These are phyloP conservation scores for Amphiprion percula DNA, from an alignment of 2,113 vertebrate genomes.

Conservation along the genomic window DNA sequence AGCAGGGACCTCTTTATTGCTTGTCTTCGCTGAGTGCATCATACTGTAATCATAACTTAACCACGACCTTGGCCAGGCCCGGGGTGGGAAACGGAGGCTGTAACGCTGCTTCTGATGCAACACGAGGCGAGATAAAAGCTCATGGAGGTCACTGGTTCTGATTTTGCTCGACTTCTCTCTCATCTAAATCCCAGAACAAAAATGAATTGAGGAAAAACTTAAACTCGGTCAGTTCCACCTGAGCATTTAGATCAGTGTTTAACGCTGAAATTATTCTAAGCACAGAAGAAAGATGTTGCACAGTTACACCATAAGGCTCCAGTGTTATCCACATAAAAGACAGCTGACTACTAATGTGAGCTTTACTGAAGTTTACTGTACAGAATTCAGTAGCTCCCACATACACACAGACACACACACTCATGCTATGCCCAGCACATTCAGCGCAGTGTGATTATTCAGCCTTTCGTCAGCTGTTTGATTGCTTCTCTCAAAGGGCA, in stretches of 20 bases:
- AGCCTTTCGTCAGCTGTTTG: slow-evolving; percentile 82
- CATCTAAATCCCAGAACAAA: slow-evolving; percentile 21
- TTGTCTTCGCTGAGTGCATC: slow-evolving; percentile 67
- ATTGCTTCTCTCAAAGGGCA: slow-evolving; percentile 84
- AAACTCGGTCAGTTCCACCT: slow-evolving; percentile 9
- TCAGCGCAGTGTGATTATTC: slow-evolving; percentile 79
- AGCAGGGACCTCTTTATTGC: slow-evolving; percentile 68
- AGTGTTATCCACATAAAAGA: background rate
- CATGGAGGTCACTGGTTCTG: slow-evolving; percentile 34
- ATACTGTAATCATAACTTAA: slow-evolving; percentile 77
- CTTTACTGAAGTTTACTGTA: slow-evolving; percentile 27
- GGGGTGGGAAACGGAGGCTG: slow-evolving; percentile 39
- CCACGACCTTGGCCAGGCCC: slow-evolving; percentile 69
- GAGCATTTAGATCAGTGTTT: background rate
- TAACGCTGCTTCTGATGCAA: slow-evolving; percentile 53
- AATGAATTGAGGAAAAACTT: background rate
- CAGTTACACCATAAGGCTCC: background rate
- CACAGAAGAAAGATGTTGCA: background rate
- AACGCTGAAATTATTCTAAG: background rate
- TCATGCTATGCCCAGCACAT: slow-evolving; percentile 55
- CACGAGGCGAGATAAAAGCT: slow-evolving; percentile 20
- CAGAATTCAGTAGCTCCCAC: background rate
- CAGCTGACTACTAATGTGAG: slow-evolving; percentile 9
- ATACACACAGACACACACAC: slow-evolving; percentile 11
- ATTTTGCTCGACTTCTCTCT: slow-evolving; percentile 2